Percentiles rank a stretch among this genome's conserved stretches.
These are phyloP conservation scores for Thaumatotibia leucotreta DNA, from an alignment of 1,140 invertebrate species.

Conservation along the genomic window DNA sequence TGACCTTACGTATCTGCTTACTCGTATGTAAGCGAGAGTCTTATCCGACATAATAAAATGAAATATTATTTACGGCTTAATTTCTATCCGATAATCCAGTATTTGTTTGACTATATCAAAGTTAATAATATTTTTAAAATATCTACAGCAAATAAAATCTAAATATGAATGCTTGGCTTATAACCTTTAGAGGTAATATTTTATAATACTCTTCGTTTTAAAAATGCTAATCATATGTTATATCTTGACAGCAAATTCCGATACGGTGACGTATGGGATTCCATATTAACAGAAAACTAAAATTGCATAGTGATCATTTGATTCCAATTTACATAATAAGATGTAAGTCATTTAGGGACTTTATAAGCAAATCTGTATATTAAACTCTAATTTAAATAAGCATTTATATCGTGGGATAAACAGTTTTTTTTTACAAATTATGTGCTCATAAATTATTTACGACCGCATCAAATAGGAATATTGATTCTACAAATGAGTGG, in stretches of 20 bases:
- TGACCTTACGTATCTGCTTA: neutral
- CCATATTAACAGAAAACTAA: slow-evolving; percentile 25
- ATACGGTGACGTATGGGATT: slow-evolving; percentile 47
- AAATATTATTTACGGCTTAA: neutral
- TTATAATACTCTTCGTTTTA: slow-evolving; percentile 24
- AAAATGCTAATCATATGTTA: slow-evolving; percentile 43
- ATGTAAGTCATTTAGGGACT: slow-evolving; percentile 38
- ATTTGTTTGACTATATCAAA: neutral
- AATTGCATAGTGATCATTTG: slow-evolving; percentile 28
- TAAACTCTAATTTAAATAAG: slow-evolving; percentile 29
- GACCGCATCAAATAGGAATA: neutral
- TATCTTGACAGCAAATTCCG: slow-evolving; percentile 39
- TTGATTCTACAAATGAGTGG: slow-evolving; percentile 7
- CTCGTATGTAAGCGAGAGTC: neutral
- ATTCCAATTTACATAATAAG: slow-evolving; percentile 48
- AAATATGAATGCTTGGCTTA: slow-evolving; percentile 15
- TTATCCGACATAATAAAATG: neutral
- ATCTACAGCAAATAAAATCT: slow-evolving; percentile 8
- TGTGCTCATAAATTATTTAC: slow-evolving; percentile 3
- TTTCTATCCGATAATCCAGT: neutral
- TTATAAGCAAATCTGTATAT: slow-evolving; percentile 32
- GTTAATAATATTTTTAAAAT: neutral
- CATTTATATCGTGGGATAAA: neutral
- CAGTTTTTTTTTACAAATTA: neutral
- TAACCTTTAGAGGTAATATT: slow-evolving; percentile 22